A percentile compares a stretch with the other conserved stretches of the same genome.
Evolutionary conservation across 2,888 invertebrate species (phyloP).

Genomic region (Chloroclystis v-ata): DNA sequence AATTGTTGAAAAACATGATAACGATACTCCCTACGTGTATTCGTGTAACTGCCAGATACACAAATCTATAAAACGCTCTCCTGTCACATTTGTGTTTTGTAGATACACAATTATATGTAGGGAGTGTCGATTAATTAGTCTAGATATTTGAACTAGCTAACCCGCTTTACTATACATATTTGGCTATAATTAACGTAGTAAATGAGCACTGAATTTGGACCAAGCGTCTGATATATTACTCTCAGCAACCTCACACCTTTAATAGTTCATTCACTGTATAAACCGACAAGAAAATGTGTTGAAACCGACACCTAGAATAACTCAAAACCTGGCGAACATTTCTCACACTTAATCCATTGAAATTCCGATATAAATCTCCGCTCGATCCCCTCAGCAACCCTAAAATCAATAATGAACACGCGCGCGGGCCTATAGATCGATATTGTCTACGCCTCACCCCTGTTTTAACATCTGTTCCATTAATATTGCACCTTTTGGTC

Average conservation of each 20-base stretch:
- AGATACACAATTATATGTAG: too few species aligned
- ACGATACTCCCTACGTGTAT: too few species aligned
- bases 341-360: constrained; percentile 18
- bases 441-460: constrained; percentile 60
- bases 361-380: constrained; percentile 12
- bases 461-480: constrained; percentile 59
- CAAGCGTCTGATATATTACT: background rate
- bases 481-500: constrained; percentile 9
- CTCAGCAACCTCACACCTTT: background rate
- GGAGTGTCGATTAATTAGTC: too few species aligned
- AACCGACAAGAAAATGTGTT: constrained; percentile 25
- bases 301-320: constrained; percentile 7
- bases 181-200: too few species aligned
- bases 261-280: background rate
- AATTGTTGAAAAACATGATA: too few species aligned
- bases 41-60: too few species aligned
- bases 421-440: constrained; percentile 56
- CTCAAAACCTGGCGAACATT: constrained; percentile 13
- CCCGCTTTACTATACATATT: too few species aligned
- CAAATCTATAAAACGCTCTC: too few species aligned
- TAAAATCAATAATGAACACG: constrained; percentile 60
- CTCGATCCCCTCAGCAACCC: constrained; percentile 36
- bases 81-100: too few species aligned
- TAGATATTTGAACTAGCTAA: too few species aligned
- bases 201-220: too few species aligned